phyloP scores from a whole-genome alignment of 2,797 vertebrate species.

The Sebastes hubbsi region DNA sequence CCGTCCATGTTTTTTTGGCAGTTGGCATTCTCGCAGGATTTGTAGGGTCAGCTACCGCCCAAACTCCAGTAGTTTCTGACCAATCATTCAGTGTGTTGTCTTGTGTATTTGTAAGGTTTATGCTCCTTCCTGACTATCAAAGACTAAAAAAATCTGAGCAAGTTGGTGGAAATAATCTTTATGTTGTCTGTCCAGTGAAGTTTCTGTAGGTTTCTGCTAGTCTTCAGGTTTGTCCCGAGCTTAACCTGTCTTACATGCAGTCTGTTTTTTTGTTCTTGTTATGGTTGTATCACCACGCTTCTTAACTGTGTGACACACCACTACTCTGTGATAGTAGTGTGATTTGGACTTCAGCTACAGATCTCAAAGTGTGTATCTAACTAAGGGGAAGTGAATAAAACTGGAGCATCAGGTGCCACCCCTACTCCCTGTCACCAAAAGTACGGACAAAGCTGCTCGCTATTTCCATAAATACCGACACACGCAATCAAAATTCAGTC shows the following conservation, averaged over 20 bases:
- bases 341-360: background rate
- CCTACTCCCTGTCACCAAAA: background rate
- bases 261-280: background rate
- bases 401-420: background rate
- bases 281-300: background rate
- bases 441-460: background rate
- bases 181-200: too few relatives aligned
- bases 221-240: background rate
- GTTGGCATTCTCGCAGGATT: background rate
- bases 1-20: too few relatives aligned
- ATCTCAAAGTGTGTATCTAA: background rate
- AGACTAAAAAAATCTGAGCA: too few relatives aligned
- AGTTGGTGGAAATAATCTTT: too few relatives aligned
- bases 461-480: background rate
- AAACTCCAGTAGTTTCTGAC: background rate
- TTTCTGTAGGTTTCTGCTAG: background rate
- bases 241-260: background rate
- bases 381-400: background rate
- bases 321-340: background rate
- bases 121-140: too few relatives aligned
- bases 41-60: too few relatives aligned
- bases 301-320: background rate
- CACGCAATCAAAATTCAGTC: background rate
- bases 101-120: too few relatives aligned
- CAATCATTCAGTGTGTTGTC: background rate